A percentile compares a stretch with the other conserved stretches of the same genome.
These are phyloP conservation scores for Peucedramus taeniatus DNA, from an alignment of 2,113 vertebrate genomes.

Conservation along the genomic window DNA sequence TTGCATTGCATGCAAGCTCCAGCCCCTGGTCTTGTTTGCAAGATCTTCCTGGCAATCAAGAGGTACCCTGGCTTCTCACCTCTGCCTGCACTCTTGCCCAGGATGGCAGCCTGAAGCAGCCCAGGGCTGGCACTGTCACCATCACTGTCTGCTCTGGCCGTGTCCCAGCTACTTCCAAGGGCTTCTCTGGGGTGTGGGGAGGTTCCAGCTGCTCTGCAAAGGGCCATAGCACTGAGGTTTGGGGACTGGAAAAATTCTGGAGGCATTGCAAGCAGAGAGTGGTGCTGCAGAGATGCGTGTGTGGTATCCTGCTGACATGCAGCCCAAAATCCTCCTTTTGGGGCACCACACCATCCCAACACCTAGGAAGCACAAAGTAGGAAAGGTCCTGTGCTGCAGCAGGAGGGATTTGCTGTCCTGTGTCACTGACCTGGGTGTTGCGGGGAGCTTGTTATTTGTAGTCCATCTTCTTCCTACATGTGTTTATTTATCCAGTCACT, in stretches of 20 bases:
- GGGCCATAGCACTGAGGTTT: neutral
- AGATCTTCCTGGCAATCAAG: neutral
- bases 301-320: neutral
- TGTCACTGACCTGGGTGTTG: neutral
- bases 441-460: neutral
- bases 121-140: neutral
- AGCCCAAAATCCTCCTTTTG: neutral
- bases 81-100: neutral
- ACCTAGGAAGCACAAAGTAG: neutral
- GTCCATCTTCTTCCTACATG: neutral
- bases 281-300: neutral
- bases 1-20: neutral
- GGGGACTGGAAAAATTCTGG: neutral
- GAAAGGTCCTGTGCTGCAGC: neutral
- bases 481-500: neutral
- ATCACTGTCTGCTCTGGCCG: neutral
- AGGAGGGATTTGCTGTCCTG: neutral
- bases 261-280: neutral
- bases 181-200: neutral
- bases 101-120: neutral
- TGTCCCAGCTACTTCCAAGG: neutral
- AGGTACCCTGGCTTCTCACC: neutral
- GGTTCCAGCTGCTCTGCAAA: neutral
- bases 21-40: neutral
- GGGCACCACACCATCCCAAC: neutral